Conservation (phyloP, 2,113 vertebrate species). For the Felis chaus region DNA sequence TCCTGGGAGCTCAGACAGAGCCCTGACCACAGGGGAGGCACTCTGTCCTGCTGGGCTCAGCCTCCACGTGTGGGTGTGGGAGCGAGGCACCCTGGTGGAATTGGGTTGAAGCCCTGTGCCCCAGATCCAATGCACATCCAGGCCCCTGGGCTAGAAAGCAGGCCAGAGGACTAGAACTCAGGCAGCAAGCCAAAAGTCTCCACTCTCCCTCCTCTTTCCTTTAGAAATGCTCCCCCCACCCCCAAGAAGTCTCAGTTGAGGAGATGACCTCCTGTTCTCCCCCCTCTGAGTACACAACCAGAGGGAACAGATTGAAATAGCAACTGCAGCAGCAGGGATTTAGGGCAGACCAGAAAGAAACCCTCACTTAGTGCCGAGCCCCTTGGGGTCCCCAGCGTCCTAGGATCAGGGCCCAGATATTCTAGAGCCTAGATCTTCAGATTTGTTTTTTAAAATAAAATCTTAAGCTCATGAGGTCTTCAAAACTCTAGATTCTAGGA, state of each 20-base stretch:
- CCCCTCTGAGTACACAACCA: not conserved
- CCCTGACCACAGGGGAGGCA: too few species aligned
- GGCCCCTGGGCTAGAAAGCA: not conserved
- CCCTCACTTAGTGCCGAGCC: conserved; percentile 1
- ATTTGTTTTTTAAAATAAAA: not conserved
- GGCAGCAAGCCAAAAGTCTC: not conserved
- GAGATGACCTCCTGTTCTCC: conserved; percentile 57
- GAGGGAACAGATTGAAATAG: conserved; percentile 67
- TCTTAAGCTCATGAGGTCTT: not conserved
- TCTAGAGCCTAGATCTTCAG: not conserved
- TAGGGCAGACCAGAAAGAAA: conserved; percentile 66
- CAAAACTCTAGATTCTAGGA: not conserved
- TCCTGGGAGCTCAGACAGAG: not conserved
- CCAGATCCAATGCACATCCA: not conserved
- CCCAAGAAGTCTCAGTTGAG: conserved; percentile 9
- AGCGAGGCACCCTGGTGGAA: not conserved
- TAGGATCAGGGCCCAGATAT: conserved; percentile 37
- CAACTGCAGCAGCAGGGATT: conserved; percentile 41
- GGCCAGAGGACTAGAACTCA: not conserved
- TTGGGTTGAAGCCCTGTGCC: not conserved
- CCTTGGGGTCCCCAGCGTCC: not conserved
- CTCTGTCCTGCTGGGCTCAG: not conserved
- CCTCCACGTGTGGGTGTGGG: not conserved
- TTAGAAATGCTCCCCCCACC: not conserved
- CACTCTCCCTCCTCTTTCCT: not conserved